phyloP scores from a whole-genome alignment of 2,113 vertebrate genomes.

The Pithys albifrons region DNA sequence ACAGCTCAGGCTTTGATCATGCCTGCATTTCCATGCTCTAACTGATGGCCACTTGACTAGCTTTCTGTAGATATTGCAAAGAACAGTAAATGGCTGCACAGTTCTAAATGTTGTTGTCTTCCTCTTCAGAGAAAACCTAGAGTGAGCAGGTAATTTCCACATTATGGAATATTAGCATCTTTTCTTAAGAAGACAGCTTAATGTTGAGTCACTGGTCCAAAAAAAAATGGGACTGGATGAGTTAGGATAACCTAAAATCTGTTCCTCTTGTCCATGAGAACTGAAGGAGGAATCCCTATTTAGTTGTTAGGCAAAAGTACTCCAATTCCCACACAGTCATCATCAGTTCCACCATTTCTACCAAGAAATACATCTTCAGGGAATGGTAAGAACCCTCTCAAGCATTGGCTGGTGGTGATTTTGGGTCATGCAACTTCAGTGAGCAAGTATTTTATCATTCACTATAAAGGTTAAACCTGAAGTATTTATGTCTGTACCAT shows the following conservation, averaged over 20 bases:
- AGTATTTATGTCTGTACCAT: not conserved
- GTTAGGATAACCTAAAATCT: not conserved
- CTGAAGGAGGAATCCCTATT: not conserved
- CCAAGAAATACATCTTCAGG: not conserved
- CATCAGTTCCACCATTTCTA: not conserved
- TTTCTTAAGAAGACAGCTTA: not conserved
- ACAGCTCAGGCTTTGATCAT: not conserved
- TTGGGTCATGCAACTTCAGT: not conserved
- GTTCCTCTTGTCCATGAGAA: not conserved
- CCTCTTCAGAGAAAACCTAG: not conserved
- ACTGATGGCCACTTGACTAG: not conserved
- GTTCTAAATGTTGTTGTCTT: not conserved
- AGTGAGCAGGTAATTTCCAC: not conserved
- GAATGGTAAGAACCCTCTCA: not conserved
- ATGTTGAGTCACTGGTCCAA: not conserved
- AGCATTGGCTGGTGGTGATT: not conserved
- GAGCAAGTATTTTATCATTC: not conserved
- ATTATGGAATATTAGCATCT: not conserved
- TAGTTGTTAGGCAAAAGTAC: not conserved
- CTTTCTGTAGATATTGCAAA: not conserved
- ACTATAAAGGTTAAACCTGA: not conserved
- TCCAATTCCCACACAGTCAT: not conserved
- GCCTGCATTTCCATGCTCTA: not conserved
- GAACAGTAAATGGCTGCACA: not conserved
- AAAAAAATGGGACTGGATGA: not conserved